These are phyloP conservation scores for Hirundo rustica DNA, from an alignment of 2,797 vertebrate species.

Conservation along the genomic window DNA sequence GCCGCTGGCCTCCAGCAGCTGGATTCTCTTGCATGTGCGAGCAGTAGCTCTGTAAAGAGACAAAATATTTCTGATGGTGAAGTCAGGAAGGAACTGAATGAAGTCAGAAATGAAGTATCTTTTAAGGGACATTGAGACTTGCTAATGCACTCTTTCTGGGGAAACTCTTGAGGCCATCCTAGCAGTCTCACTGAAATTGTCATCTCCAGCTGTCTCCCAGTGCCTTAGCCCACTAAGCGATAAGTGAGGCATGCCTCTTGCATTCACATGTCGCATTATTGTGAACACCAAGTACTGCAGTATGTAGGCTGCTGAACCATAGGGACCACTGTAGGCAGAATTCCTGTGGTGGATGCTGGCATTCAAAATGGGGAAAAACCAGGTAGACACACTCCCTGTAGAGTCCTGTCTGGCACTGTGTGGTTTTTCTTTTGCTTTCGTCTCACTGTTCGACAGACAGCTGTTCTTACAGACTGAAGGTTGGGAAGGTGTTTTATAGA, in stretches of 20 bases:
- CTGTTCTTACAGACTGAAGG: neutral
- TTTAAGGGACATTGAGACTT: neutral
- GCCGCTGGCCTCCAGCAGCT: neutral
- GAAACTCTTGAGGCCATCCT: neutral
- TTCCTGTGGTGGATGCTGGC: constrained; percentile 10
- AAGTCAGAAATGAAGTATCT: neutral
- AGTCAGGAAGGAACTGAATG: neutral
- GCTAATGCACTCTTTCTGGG: neutral
- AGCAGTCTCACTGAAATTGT: neutral
- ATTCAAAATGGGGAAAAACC: neutral
- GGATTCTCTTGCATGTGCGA: neutral
- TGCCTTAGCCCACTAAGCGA: neutral
- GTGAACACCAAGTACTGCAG: neutral
- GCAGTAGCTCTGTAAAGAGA: neutral
- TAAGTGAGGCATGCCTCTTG: neutral
- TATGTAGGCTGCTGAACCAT: neutral
- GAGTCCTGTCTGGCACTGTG: neutral
- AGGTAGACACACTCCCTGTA: neutral
- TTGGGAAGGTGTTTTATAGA: neutral
- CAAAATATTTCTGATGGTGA: neutral
- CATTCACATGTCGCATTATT: neutral
- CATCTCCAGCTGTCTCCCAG: neutral
- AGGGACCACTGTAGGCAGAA: neutral
- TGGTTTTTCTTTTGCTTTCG: neutral
- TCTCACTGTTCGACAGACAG: neutral